Evolutionary conservation across 2,888 invertebrate genomes (phyloP).

Genomic region (Erebia epiphron): DNA sequence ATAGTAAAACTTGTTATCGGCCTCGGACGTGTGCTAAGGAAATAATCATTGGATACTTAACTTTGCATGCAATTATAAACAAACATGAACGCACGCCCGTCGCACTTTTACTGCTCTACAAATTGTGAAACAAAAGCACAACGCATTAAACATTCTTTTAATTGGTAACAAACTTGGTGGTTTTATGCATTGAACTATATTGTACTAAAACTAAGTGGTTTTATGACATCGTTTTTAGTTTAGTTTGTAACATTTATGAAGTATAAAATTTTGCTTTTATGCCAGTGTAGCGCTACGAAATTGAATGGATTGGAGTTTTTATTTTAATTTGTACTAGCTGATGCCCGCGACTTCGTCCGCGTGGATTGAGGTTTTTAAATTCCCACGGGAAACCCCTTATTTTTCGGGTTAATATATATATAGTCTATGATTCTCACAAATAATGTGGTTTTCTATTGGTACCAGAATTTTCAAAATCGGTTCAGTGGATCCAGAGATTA

Average conservation of each 20-base stretch:
- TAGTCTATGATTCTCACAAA: too few relatives aligned
- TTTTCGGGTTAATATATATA: too few relatives aligned
- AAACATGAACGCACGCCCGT: slow-evolving; percentile 9
- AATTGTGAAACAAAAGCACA: slow-evolving; percentile 7
- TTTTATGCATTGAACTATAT: too few relatives aligned
- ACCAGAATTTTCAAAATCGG: too few relatives aligned
- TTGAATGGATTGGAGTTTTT: too few relatives aligned
- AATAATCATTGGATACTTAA: slow-evolving; percentile 32
- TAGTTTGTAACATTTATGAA: neutral
- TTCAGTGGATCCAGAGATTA: too few relatives aligned
- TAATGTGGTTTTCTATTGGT: too few relatives aligned
- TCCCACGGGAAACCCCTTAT: too few relatives aligned
- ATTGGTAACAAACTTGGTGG: neutral
- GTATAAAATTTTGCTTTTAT: neutral
- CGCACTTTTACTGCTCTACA: slow-evolving; percentile 10
- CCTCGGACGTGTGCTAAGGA: slow-evolving; percentile 23
- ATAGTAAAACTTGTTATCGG: slow-evolving; percentile 29
- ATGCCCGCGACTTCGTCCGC: too few relatives aligned
- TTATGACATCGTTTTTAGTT: slow-evolving; percentile 1
- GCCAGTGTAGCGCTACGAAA: neutral
- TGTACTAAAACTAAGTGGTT: neutral
- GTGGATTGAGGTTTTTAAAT: too few relatives aligned
- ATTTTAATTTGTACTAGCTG: too few relatives aligned
- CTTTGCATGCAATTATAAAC: slow-evolving; percentile 14
- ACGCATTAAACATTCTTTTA: slow-evolving; percentile 6